Base-by-base conservation (phyloP, 2,888 invertebrate genomes). In the Drosophila percnosoma region DNA sequence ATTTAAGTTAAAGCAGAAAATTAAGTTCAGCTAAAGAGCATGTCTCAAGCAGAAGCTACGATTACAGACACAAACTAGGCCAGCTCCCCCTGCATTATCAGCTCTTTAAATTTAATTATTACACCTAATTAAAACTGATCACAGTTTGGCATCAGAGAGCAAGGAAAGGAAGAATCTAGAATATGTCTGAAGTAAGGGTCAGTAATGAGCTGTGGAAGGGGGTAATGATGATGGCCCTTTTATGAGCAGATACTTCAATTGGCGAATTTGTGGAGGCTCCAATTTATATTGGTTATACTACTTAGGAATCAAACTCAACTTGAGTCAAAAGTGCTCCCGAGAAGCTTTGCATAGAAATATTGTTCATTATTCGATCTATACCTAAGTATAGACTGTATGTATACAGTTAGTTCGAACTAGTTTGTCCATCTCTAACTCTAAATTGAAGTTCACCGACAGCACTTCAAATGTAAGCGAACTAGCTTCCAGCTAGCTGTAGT, bases 1-100 rank as follows among this genome's bases (percentile, higher is more conserved):
- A 13, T 21, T 21, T 0, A 13, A 13, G 0, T 0, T 45, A 4
- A 45, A 15, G 0, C 4, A 2, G 1, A 0, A 7, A 13, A 0
- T 45, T 0, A 4, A 45, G 21, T 13, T 21, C 2, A 13, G 1
- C 13, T 21, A 7, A 13, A 21, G 6, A 10, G 2, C 11, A 42
- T n/a, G 6, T 11, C 3, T 21, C 1, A 21, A 21, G 21, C 0
- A 13, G 45, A 21, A 21, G 4, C 6, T 21, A 13, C 7, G 7
- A 21, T 13, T 21, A 13, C 13, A 7, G 21, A 7, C 21, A 13
- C 13, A 7, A 45, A 7, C 21, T 2, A 7, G 45, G 13, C 45
- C 13, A 13, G 0, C 7, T 21, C 2, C 4, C 7, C 7, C 21
- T 13, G 2, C 4, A 45, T 15, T 45, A 15, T 45, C 7, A 45